Evolutionary conservation across 1,140 invertebrate species (phyloP), one percentile per base, ranked within the genome.

Genomic region (Drosophila jambulina): DNA sequence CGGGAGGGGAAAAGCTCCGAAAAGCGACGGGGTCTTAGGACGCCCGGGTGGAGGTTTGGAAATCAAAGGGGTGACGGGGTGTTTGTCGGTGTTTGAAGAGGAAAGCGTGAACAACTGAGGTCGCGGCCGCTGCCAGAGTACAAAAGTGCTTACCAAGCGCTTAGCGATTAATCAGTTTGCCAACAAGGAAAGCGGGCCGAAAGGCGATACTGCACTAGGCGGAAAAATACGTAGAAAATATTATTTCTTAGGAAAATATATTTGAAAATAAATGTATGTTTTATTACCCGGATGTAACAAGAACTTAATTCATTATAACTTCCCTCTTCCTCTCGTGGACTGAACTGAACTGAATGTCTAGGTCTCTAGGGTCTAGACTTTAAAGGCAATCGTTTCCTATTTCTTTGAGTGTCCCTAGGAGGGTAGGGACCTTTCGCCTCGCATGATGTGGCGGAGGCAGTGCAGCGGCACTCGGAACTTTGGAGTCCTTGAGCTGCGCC

Each of bases 111-210:
- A 74, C 71, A 74, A 77, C 53, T 77, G 64, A 51, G 75, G 64
- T 77, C 54, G 58, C 51, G 57, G 58, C 58, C 72, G 68, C 8
- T 71, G 68, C 67, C 76, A 68, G 61, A 64, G 62, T 65, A 68
- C 65, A 69, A 87, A 85, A 88, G 85, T 88, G 84, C 84, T 88
- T 88, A 81, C 84, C 82, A 90, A 90, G 84, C 81, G 85, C 82
- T 90, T 84, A 75, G 77, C 85, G 85, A 88, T 88, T 88, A 88
- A 88, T 88, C 84, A 88, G 84, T 88, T 88, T 75, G 78, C 68
- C 74, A 90, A 80, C 85, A 80, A 64, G 53, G 76, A 57, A 69
- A 40, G 34, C 51, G 56, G 51, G 65, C n/a, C 34, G 68, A 72
- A 71, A 59, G 69, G 53, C 67, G 53, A 70, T 69, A 48, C 15